Base-by-base conservation (phyloP, 1,140 invertebrate species). In the Cardiocondyla obscurior region DNA sequence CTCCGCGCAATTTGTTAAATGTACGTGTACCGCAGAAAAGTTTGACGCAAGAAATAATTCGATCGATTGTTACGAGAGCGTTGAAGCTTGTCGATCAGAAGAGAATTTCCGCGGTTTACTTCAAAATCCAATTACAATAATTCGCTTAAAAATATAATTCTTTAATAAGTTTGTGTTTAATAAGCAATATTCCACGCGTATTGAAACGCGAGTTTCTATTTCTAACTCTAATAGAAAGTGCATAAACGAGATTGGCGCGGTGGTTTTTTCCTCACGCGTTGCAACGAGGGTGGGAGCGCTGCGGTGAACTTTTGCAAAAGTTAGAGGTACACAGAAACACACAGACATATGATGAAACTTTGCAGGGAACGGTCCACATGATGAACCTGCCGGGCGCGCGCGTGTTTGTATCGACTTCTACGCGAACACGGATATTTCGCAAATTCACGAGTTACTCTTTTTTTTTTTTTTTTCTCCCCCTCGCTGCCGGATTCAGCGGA, bases 261-360 rank as follows among this genome's bases (percentile, higher is more conserved):
- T 67, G 12, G 8, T 53, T 79, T 69, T 77, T 79, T 67, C 42
- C 16, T 39, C 30, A 33, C 16, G 1, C 22, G 44, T 39, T 51
- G 22, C 60, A 12, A 16, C 4, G 57, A 64, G 19, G 36, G 57
- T n/a, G 49, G 14, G 44, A 46, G 42, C 12, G 57, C 44, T 14
- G 62, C 16, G 30, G 25, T 30, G 55, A 77, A 67, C 33, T 79
- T 53, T 79, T 19, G 25, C 46, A 7, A 16, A 79, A 65, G 64
- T 69, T 69, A 46, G 14, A 46, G 8, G 14, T 19, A 19, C 28
- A 58, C 65, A 51, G 25, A 77, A 53, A n/a, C 19, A 19, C 33
- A 36, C 1, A 36, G 19, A 67, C 42, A 49, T 55, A 30, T 69
- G 39, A 79, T 67, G 62, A 67, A 79, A 79, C 62, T 67, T 79